Evolutionary conservation across 1,140 invertebrate species (phyloP), one percentile per base, ranked within the genome.

Genomic region (Diorhabda elongata): DNA sequence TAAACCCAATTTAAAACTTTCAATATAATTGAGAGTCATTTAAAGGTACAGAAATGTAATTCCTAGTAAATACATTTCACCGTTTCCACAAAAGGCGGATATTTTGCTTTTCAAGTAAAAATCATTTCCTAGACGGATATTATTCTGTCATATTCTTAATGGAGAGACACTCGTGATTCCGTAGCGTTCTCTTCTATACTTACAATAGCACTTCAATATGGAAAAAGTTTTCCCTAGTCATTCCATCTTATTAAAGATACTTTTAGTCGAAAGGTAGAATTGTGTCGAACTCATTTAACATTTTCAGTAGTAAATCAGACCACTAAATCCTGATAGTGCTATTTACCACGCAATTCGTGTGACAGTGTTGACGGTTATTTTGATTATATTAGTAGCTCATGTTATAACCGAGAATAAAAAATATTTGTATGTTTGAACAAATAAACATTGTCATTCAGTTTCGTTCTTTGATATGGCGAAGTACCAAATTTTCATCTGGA

Each of bases 201-300:
- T 44, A 44, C 11, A 42, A 44, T 44, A 44, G 42, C 43, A 44
- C 42, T n/a, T 44, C 44, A 44, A 11, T 44, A 44, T 44, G 44
- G n/a, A 62, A 52, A 62, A 62, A 62, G 42, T 62, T 62, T 62
- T 62, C 61, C 61, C 43, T 11, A 62, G 61, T 62, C 61, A 62
- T 62, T 62, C 61, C 6, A 44, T 47, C 43, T 44, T 11, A 62
- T 62, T 62, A 62, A 5, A 44, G 43, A n/a, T 52, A 8, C 61
- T 44, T 62, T 47, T n/a, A 9, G 61, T 44, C 44, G 26, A 65
- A 65, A 65, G n/a, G 41, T 65, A 41, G 26, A 65, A 65, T 65
- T 58, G 64, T 65, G 64, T 65, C 64, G 56, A 65, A 65, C 42
- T 56, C 52, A 65, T 65, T 65, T 65, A 65, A 65, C 64, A 65